phyloP scores from a whole-genome alignment of 2,888 invertebrate genomes.

The Drosophila kanekoi region DNA sequence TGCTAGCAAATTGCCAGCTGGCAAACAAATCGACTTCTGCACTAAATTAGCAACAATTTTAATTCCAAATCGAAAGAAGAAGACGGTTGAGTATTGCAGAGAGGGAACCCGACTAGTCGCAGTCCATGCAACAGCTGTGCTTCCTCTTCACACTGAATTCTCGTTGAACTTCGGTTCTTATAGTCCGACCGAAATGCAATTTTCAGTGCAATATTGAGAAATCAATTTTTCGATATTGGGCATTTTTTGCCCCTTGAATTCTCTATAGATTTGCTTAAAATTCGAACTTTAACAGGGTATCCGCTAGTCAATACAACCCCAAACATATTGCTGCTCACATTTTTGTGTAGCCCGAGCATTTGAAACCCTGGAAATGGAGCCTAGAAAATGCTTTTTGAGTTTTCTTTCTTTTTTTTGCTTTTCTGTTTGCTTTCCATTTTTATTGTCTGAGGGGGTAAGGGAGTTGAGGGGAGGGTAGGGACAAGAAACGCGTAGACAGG shows the following conservation, averaged over 20 bases:
- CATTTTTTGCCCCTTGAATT: no score
- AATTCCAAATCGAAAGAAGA: no score
- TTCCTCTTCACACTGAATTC: no score
- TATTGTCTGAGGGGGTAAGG: slow-evolving; percentile 29
- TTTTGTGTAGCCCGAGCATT: slow-evolving; percentile 30
- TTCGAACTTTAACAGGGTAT: slow-evolving; percentile 4
- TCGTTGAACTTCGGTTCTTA: no score
- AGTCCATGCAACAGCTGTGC: no score
- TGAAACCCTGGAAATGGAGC: slow-evolving; percentile 52
- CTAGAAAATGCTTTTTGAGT: slow-evolving; percentile 45
- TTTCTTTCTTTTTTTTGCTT: slow-evolving; percentile 7
- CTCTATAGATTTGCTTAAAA: no score
- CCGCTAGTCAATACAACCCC: not conserved
- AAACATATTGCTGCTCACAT: not conserved
- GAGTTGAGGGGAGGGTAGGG: slow-evolving; percentile 1
- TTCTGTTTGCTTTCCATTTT: slow-evolving; percentile 16
- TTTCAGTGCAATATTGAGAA: no score
- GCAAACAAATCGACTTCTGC: not conserved
- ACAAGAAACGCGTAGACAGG: slow-evolving; percentile 21
- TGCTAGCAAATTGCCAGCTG: not conserved
- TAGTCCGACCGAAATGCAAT: no score
- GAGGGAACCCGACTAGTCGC: no score
- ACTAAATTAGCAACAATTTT: not conserved
- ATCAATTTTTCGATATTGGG: no score
- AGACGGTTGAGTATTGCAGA: no score